Conservation (phyloP, 2,888 invertebrate genomes). For the Athalia circularis region DNA sequence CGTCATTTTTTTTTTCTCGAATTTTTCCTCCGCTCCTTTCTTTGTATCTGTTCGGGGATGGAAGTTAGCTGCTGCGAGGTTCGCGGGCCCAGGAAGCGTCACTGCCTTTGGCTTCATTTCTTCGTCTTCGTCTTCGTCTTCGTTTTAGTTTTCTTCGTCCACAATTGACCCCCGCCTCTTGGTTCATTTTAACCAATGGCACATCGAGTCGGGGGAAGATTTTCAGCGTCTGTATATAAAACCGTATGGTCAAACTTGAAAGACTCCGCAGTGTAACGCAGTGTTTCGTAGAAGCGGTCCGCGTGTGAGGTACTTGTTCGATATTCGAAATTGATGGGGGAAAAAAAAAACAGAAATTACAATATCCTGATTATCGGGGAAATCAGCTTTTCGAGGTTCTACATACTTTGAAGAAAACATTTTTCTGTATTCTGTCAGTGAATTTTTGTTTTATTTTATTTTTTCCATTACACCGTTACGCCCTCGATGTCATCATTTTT, state of each 20-base stretch:
- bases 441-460: too few species aligned
- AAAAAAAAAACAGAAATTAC: background rate
- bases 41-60: too few species aligned
- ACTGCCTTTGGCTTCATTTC: background rate
- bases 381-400: background rate
- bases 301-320: slow-evolving; percentile 13
- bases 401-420: too few species aligned
- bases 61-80: too few species aligned
- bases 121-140: background rate
- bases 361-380: background rate
- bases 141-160: background rate
- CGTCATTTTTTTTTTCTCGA: background rate
- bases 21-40: background rate
- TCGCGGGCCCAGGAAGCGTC: too few species aligned
- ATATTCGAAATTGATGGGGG: background rate
- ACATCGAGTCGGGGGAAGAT: slow-evolving; percentile 64
- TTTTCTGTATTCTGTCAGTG: too few species aligned
- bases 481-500: too few species aligned
- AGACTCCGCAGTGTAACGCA: slow-evolving; percentile 52
- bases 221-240: slow-evolving; percentile 68
- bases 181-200: slow-evolving; percentile 25
- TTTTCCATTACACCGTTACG: too few species aligned
- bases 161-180: slow-evolving; percentile 15
- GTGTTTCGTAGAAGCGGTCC: slow-evolving; percentile 46
- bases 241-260: slow-evolving; percentile 57